Conservation (phyloP, 2,888 invertebrate species). For the Rotaria macrura region DNA sequence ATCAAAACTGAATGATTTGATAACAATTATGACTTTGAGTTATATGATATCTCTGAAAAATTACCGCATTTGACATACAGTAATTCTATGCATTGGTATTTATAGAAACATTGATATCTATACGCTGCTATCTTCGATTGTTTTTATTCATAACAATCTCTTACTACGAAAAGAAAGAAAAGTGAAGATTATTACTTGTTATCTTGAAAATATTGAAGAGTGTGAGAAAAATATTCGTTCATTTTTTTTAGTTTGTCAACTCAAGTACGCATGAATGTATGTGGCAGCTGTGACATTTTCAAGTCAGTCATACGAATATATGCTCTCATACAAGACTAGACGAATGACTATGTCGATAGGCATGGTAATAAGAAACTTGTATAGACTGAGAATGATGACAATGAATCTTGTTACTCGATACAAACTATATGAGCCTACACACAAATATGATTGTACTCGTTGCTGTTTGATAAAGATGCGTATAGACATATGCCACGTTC, state of each 20-base stretch:
- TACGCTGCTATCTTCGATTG: neutral
- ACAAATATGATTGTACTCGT: neutral
- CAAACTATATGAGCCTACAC: neutral
- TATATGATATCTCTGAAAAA: neutral
- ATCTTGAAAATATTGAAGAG: neutral
- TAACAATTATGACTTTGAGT: neutral
- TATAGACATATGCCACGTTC: neutral
- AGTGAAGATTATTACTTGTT: neutral
- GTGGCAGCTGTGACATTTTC: neutral
- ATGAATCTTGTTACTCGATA: slow-evolving; percentile 6
- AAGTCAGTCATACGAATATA: neutral
- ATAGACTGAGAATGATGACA: neutral
- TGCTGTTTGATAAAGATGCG: neutral
- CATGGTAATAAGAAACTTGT: neutral
- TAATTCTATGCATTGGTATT: neutral
- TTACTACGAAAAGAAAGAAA: neutral
- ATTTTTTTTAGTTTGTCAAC: neutral
- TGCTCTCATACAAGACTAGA: neutral
- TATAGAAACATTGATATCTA: neutral
- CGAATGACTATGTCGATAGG: neutral
- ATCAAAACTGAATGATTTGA: neutral
- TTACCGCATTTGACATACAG: neutral
- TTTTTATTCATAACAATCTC: neutral
- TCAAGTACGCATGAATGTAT: too few relatives aligned
- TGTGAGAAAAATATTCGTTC: neutral